phyloP scores from a whole-genome alignment of 2,113 vertebrate genomes.

The Rutilus rutilus region DNA sequence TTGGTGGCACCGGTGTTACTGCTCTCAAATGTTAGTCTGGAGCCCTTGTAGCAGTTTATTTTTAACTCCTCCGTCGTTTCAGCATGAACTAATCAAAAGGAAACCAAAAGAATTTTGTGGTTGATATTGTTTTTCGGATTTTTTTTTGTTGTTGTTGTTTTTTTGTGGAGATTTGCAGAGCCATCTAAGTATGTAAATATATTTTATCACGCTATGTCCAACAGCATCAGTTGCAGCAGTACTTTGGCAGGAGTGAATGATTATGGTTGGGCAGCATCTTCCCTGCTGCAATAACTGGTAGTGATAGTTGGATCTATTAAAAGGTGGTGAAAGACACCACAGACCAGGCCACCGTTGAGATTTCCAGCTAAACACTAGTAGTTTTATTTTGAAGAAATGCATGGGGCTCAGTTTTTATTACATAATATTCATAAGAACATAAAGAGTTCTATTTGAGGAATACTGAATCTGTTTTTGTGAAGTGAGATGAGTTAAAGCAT shows the following conservation, averaged over 20 bases:
- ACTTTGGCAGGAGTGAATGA: constrained; percentile 39
- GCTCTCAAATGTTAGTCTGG: too few relatives aligned
- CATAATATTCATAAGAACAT: too few relatives aligned
- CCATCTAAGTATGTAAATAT: background rate
- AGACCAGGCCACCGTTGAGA: constrained; percentile 46
- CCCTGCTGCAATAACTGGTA: constrained; percentile 54
- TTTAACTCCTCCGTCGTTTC: constrained; percentile 1
- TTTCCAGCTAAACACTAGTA: background rate
- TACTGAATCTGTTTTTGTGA: too few relatives aligned
- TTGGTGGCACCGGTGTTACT: too few relatives aligned
- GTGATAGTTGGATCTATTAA: constrained; percentile 55
- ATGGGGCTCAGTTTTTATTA: background rate
- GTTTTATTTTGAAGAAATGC: constrained; percentile 8
- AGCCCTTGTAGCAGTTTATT: background rate
- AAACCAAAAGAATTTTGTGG: background rate
- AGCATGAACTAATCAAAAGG: constrained; percentile 8
- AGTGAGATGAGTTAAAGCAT: too few relatives aligned
- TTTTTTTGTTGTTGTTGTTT: too few relatives aligned
- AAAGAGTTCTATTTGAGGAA: too few relatives aligned
- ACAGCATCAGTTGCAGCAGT: constrained; percentile 43
- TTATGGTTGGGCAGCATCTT: constrained; percentile 51
- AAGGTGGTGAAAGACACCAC: constrained; percentile 60
- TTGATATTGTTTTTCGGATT: background rate
- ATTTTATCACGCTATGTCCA: constrained; percentile 43
- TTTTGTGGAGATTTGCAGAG: background rate